phyloP scores from a whole-genome alignment of 92 coral and sea anemone genomes.

The Ricordea florida region DNA sequence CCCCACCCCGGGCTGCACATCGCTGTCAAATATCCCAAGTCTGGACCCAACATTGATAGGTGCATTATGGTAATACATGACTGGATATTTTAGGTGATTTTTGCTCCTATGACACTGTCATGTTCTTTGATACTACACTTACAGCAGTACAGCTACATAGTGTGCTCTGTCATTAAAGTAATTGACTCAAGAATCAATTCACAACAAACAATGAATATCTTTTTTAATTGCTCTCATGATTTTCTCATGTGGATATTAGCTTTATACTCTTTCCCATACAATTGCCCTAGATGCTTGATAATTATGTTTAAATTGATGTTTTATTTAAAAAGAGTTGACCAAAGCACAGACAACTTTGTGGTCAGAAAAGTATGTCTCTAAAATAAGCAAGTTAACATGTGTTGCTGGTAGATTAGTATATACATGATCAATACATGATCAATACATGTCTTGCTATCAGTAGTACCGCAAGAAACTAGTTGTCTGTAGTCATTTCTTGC shows the following conservation, averaged over 20 bases:
- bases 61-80: slow-evolving; percentile 38
- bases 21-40: too few relatives aligned
- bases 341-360: slow-evolving; percentile 44
- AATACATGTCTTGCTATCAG: slow-evolving; percentile 51
- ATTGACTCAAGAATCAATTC: slow-evolving; percentile 22
- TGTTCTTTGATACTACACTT: slow-evolving; percentile 10
- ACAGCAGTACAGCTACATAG: too few relatives aligned
- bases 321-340: slow-evolving; percentile 29
- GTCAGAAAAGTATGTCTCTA: slow-evolving; percentile 47
- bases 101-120: not conserved
- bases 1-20: too few relatives aligned
- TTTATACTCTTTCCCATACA: slow-evolving; percentile 21
- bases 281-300: slow-evolving; percentile 16
- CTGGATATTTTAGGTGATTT: slow-evolving; percentile 2
- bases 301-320: slow-evolving; percentile 21
- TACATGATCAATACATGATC: too few relatives aligned
- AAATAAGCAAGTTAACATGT: slow-evolving; percentile 20
- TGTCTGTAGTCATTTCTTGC: slow-evolving; percentile 46
- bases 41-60: too few relatives aligned
- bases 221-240: slow-evolving; percentile 20
- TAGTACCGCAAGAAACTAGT: slow-evolving; percentile 36
- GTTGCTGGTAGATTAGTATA: slow-evolving; percentile 45
- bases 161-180: slow-evolving; percentile 24
- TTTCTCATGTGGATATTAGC: slow-evolving; percentile 4
- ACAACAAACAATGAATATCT: slow-evolving; percentile 27